phyloP scores from a whole-genome alignment of 1,140 invertebrate species.

The Papilio helenus region DNA sequence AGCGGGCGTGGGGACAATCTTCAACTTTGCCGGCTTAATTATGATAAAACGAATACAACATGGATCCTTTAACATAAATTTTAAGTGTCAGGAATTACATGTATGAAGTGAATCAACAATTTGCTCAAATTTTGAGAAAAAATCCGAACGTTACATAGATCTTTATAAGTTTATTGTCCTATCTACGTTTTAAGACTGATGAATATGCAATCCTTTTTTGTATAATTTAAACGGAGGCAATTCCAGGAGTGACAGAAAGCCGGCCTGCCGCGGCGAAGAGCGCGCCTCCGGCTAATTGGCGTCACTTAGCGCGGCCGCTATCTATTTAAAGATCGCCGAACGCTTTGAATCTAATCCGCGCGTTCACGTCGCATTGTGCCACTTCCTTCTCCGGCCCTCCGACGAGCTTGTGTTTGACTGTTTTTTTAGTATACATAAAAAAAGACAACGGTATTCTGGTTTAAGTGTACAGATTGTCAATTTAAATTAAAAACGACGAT shows the following conservation, averaged over 20 bases:
- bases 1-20: conserved; percentile 31
- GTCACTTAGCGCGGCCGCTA: conserved; percentile 59
- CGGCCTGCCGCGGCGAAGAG: conserved; percentile 41
- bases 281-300: conserved; percentile 56
- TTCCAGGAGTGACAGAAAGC: conserved; percentile 26
- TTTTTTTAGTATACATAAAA: conserved; percentile 32
- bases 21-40: conserved; percentile 31
- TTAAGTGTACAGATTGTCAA: neutral
- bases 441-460: conserved; percentile 16
- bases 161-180: neutral
- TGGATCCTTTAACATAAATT: conserved; percentile 19
- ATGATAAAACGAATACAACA: conserved; percentile 33
- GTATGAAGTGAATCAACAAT: neutral
- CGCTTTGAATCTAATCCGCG: conserved; percentile 50
- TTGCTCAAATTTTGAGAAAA: neutral
- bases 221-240: neutral
- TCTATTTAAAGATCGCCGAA: conserved; percentile 57
- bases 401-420: neutral
- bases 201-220: conserved; percentile 4
- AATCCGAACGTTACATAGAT: neutral
- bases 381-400: conserved; percentile 50
- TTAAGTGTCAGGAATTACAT: neutral
- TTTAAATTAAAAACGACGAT: neutral
- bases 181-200: neutral
- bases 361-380: conserved; percentile 50